A percentile compares a stretch with the other conserved stretches of the same genome.
Conservation (phyloP, 2,113 vertebrate genomes). For the Regulus satrapa region DNA sequence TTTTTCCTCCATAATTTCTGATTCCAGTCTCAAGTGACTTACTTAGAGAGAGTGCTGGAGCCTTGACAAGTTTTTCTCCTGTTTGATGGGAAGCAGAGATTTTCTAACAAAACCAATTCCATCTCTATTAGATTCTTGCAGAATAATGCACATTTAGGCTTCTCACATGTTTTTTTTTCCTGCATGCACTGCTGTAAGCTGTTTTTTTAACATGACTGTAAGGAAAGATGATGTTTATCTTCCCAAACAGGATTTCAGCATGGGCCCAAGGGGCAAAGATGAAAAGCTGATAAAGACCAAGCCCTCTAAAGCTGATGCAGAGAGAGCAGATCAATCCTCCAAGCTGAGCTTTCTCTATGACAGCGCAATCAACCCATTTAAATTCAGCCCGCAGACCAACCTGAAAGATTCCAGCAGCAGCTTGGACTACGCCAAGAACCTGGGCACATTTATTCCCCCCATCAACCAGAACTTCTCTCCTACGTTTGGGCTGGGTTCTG, state of each 20-base stretch:
- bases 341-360: slow-evolving; percentile 31
- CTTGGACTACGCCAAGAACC: slow-evolving; percentile 45
- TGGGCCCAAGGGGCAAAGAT: slow-evolving; percentile 59
- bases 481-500: neutral
- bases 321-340: slow-evolving; percentile 39
- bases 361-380: neutral
- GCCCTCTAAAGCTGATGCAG: slow-evolving; percentile 41
- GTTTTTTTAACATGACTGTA: neutral
- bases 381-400: slow-evolving; percentile 40
- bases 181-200: neutral
- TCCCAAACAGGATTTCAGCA: slow-evolving; percentile 62
- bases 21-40: neutral
- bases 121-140: neutral
- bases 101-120: neutral
- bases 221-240: slow-evolving; percentile 13
- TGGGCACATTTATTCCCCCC: slow-evolving; percentile 61
- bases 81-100: neutral
- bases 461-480: slow-evolving; percentile 58
- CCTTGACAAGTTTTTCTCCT: neutral
- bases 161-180: neutral
- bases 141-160: neutral
- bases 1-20: neutral
- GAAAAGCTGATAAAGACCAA: slow-evolving; percentile 61
- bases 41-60: neutral
- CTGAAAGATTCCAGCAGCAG: slow-evolving; percentile 54